These are phyloP conservation scores for Scortum barcoo DNA, from an alignment of 2,113 vertebrate species.

Conservation along the genomic window DNA sequence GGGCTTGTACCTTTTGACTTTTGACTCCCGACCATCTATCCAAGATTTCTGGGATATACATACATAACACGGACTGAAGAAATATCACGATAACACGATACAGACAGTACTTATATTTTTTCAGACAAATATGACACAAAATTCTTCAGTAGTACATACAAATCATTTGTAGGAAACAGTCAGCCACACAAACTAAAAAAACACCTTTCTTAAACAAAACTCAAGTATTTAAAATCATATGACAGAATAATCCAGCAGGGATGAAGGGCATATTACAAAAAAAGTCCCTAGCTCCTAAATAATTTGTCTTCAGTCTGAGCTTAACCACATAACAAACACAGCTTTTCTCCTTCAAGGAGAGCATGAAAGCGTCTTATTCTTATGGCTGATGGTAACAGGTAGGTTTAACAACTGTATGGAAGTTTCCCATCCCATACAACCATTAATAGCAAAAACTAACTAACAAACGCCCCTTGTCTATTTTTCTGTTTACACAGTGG, in stretches of 20 bases:
- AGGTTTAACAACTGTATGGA: no score
- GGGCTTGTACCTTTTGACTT: no score
- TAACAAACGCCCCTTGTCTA: not conserved
- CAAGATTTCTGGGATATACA: no score
- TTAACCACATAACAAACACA: not conserved
- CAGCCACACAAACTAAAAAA: no score
- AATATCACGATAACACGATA: no score
- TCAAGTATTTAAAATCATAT: not conserved
- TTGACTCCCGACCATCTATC: no score
- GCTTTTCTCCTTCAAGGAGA: not conserved
- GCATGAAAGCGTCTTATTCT: not conserved
- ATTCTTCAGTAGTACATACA: no score
- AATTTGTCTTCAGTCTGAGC: not conserved
- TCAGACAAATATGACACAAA: no score
- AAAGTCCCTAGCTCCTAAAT: not conserved
- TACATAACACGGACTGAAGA: no score
- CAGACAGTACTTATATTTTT: no score
- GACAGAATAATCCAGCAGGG: not conserved
- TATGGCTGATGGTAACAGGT: not conserved
- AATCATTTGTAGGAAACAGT: no score
- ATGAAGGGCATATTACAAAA: not conserved
- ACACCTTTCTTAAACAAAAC: no score
- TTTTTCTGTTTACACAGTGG: not conserved
- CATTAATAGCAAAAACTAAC: not conserved
- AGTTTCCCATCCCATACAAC: not conserved